phyloP scores from a whole-genome alignment of 1,140 invertebrate genomes.

The Leptinotarsa defecta region DNA sequence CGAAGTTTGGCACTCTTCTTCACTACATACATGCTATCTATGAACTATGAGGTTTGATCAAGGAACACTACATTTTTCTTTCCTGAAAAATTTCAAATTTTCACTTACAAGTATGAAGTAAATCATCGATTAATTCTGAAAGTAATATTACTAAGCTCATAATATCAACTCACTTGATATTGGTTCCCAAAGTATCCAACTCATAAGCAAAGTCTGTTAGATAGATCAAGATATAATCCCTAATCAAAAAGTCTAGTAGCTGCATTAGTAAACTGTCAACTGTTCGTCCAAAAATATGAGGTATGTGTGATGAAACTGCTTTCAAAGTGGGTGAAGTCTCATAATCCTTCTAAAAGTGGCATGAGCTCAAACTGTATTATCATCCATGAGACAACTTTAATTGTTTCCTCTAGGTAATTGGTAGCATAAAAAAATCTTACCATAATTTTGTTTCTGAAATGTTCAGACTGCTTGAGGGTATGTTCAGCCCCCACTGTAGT shows the following conservation, averaged over 20 bases:
- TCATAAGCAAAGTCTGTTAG: conserved; percentile 69
- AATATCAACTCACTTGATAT: conserved; percentile 56
- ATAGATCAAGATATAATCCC: conserved; percentile 80
- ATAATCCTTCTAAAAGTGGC: conserved; percentile 49
- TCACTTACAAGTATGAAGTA: too few species aligned
- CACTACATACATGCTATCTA: too few species aligned
- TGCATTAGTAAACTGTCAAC: conserved; percentile 83
- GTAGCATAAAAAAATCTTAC: conserved; percentile 46
- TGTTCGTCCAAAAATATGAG: conserved; percentile 76
- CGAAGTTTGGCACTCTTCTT: too few species aligned
- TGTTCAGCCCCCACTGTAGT: conserved; percentile 58
- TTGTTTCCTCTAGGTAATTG: too few species aligned
- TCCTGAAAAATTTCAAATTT: too few species aligned
- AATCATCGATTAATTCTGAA: too few species aligned
- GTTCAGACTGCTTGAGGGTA: conserved; percentile 58
- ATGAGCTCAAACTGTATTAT: not conserved
- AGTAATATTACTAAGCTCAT: too few species aligned
- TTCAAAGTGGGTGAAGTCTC: conserved; percentile 40
- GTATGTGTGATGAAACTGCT: conserved; percentile 58
- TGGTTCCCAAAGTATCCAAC: conserved; percentile 56
- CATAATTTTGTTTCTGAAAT: conserved; percentile 60
- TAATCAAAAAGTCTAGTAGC: conserved; percentile 76
- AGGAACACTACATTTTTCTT: too few species aligned
- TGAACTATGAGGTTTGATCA: too few species aligned
- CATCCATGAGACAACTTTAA: too few species aligned